Conservation (phyloP, 2,113 vertebrate genomes). For the Pachyramphus minor region DNA sequence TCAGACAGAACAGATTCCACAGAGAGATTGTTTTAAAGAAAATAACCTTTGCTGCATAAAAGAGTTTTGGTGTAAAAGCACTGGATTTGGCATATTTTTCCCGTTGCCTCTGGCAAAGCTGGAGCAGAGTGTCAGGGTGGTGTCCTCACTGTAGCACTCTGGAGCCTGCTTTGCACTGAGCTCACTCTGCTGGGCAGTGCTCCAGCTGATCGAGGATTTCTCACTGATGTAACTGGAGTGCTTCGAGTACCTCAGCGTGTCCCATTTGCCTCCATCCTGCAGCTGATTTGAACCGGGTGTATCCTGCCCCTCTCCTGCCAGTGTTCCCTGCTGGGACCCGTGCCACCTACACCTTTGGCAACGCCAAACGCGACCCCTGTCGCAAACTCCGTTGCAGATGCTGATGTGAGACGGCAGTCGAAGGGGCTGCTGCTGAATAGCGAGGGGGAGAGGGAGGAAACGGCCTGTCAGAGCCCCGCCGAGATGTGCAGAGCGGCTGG, state of each 20-base stretch:
- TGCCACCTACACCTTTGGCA: not conserved
- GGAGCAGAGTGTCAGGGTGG: not conserved
- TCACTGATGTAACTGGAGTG: not conserved
- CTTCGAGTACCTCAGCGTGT: rapidly evolving
- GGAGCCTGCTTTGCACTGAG: not conserved
- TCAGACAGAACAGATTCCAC: not conserved
- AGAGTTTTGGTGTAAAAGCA: not conserved
- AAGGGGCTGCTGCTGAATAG: not conserved
- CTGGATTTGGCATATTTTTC: not conserved
- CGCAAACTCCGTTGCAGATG: not conserved
- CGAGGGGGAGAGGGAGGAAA: not conserved
- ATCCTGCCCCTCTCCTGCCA: not conserved
- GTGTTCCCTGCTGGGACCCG: not conserved
- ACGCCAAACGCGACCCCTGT: rapidly evolving
- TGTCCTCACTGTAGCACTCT: rapidly evolving
- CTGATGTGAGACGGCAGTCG: not conserved
- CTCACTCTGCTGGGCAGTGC: not conserved
- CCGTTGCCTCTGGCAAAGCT: not conserved
- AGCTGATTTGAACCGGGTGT: rapidly evolving
- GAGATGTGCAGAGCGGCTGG: not conserved
- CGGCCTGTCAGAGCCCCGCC: not conserved
- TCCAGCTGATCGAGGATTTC: not conserved
- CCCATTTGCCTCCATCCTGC: not conserved
- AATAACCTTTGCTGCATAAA: not conserved
- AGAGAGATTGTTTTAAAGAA: not conserved